Evolutionary conservation across 1,140 invertebrate species (phyloP), one percentile per base, ranked within the genome.

Genomic region (Pantala flavescens): DNA sequence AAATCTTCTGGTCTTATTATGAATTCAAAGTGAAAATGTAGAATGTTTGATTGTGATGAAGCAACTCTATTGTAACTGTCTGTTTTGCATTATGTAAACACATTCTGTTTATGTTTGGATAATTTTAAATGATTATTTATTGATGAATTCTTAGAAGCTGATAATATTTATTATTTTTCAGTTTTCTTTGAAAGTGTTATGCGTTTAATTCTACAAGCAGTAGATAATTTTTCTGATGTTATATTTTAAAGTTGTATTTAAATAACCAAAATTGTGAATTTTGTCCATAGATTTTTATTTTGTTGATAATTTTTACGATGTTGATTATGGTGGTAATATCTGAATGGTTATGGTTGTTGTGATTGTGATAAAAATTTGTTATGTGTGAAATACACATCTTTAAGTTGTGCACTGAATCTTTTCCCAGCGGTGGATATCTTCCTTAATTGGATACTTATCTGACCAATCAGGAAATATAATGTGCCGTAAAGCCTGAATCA

Each of bases 361-460:
- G 49, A 63, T 63, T 63, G 49, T 63, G 49, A 63, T 63, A 63
- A 63, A 63, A 63, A 63, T 63, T 63, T 63, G 49, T 63, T 63
- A 21, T 63, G n/a, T 63, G 49, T 63, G n/a, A 63, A 63, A 21
- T 63, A 21, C 49, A 63, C 49, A 19, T 63, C n/a, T 63, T 63
- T 63, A 63, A 63, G 49, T 63, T 63, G n/a, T 63, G 49, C 49
- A 16, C 49, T 63, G 49, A 63, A 63, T 63, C n/a, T 16, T 63
- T 63, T 63, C n/a, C 49, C 14, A 63, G 49, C n/a, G 49, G n/a
- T 63, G 49, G 16, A 63, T 63, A 21, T 63, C 14, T 16, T 63
- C n/a, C 49, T 63, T 63, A 63, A 63, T 19, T 63, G n/a, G n/a
- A 63, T 63, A 63, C n/a, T 63, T 63, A 63, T 63, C 49, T 63